phyloP scores from a whole-genome alignment of 2,797 vertebrate genomes.

The Neostethus bicornis region DNA sequence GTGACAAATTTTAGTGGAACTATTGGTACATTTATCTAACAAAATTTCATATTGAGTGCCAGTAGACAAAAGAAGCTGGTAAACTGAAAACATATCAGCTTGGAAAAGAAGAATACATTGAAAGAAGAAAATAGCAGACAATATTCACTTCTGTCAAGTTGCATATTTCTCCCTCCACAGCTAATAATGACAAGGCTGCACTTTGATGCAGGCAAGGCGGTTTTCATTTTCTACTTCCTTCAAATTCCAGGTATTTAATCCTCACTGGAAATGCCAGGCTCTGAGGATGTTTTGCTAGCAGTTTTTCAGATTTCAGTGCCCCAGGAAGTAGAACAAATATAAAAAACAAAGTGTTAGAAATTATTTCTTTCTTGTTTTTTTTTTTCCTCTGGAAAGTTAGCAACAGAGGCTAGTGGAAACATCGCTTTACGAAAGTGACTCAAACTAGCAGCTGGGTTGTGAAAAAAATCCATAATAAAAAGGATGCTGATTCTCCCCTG shows the following conservation, averaged over 20 bases:
- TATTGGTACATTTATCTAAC: slow-evolving; percentile 40
- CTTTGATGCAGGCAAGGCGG: slow-evolving; percentile 70
- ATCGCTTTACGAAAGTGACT: slow-evolving; percentile 59
- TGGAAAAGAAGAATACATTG: slow-evolving; percentile 60
- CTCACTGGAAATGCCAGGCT: slow-evolving; percentile 73
- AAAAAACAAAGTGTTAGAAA: slow-evolving; percentile 70
- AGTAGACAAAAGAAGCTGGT: slow-evolving; percentile 31
- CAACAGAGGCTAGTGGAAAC: slow-evolving; percentile 53
- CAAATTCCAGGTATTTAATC: slow-evolving; percentile 73
- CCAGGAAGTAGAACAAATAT: slow-evolving; percentile 64
- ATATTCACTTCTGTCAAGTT: slow-evolving; percentile 65
- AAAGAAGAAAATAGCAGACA: slow-evolving; percentile 61
- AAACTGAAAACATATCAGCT: slow-evolving; percentile 47
- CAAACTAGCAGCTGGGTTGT: slow-evolving; percentile 47
- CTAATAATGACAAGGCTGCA: slow-evolving; percentile 72
- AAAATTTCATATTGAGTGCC: slow-evolving; percentile 64
- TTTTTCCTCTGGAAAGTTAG: slow-evolving; percentile 63
- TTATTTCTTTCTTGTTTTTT: slow-evolving; percentile 65
- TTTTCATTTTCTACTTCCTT: slow-evolving; percentile 73
- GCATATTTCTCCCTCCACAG: slow-evolving; percentile 60
- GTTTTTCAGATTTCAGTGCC: slow-evolving; percentile 62
- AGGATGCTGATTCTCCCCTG: slow-evolving; percentile 35
- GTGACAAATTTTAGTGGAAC: slow-evolving; percentile 41
- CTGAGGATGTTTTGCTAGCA: slow-evolving; percentile 70
- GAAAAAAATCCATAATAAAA: slow-evolving; percentile 60